These are phyloP conservation scores for Tiaroga cobitis DNA, from an alignment of 2,797 vertebrate species.

Conservation along the genomic window DNA sequence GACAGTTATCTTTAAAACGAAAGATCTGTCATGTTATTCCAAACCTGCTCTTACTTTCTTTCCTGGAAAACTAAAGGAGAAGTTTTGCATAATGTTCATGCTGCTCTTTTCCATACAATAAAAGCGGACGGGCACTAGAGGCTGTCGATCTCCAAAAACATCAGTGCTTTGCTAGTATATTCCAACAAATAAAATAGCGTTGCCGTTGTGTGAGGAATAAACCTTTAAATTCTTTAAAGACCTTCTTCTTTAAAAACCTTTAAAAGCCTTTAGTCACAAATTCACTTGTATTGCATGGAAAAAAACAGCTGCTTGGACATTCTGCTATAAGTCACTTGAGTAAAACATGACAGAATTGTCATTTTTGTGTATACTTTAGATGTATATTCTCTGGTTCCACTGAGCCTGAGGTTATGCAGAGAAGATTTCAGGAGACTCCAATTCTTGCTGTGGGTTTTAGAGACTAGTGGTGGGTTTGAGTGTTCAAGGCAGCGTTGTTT, in stretches of 20 bases:
- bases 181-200: neutral
- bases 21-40: neutral
- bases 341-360: neutral
- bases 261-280: no score
- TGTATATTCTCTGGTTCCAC: neutral
- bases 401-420: neutral
- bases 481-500: slow-evolving; percentile 3
- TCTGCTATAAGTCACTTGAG: neutral
- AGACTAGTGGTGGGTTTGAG: neutral
- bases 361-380: neutral
- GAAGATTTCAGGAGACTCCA: neutral
- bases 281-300: neutral
- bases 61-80: neutral
- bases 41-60: neutral
- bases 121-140: neutral
- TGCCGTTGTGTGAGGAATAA: neutral
- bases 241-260: no score
- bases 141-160: neutral
- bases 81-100: neutral
- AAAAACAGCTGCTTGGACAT: neutral
- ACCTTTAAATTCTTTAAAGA: neutral
- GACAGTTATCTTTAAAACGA: neutral
- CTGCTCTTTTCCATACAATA: neutral
- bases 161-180: neutral
- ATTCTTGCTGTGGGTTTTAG: neutral